Evolutionary conservation across 2,113 vertebrate species (phyloP).

Genomic region (Ictalurus furcatus): DNA sequence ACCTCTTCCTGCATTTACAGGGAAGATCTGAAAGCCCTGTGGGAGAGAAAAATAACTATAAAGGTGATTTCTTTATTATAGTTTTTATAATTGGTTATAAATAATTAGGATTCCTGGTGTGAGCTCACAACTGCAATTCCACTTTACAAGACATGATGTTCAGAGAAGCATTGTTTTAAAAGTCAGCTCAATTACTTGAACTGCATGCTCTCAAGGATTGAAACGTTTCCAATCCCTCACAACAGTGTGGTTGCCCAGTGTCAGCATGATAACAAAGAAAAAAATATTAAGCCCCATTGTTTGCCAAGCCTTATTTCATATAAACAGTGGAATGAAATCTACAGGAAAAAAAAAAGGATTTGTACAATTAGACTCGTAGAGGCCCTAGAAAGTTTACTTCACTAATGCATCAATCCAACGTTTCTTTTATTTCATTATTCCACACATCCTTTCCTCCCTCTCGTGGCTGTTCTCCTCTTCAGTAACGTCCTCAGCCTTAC

Average conservation of each 20-base stretch:
- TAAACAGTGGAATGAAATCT: conserved; percentile 64
- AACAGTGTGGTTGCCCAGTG: conserved; percentile 24
- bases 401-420: neutral
- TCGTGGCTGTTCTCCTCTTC: conserved; percentile 39
- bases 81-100: neutral
- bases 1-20: conserved; percentile 9
- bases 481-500: conserved; percentile 2
- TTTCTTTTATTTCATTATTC: conserved; percentile 53
- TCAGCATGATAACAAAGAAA: conserved; percentile 57
- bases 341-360: conserved; percentile 60
- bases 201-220: neutral
- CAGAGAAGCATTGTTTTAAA: conserved; percentile 32
- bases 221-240: conserved; percentile 22
- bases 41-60: neutral
- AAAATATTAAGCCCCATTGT: conserved; percentile 46
- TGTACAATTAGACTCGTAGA: conserved; percentile 65
- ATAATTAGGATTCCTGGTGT: conserved; percentile 28
- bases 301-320: conserved; percentile 65
- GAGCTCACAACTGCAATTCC: conserved; percentile 33
- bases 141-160: conserved; percentile 29
- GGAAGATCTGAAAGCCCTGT: neutral
- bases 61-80: neutral
- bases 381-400: conserved; percentile 57
- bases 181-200: conserved; percentile 26
- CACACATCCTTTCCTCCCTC: conserved; percentile 39